These are phyloP conservation scores for Oegoconia quadripuncta DNA, from an alignment of 2,888 invertebrate genomes.

Conservation along the genomic window DNA sequence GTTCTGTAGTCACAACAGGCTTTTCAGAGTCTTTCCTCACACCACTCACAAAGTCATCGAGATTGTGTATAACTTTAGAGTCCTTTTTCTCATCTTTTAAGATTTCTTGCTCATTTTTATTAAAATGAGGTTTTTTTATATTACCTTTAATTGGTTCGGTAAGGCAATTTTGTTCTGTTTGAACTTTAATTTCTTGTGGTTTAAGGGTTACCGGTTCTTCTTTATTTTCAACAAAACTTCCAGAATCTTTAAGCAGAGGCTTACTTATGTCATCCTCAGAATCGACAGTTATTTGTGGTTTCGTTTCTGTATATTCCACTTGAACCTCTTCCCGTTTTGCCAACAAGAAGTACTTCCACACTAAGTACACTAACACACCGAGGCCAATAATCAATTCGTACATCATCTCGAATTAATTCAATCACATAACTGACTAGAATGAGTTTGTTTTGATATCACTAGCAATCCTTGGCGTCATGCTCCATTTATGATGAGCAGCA, in stretches of 20 bases:
- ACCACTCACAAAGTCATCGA: too few relatives aligned
- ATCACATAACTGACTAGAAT: conserved; percentile 60
- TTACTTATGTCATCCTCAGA: background rate
- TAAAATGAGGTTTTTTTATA: too few relatives aligned
- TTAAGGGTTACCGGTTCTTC: background rate
- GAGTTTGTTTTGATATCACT: conserved; percentile 33
- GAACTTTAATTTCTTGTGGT: background rate
- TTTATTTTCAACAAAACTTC: background rate
- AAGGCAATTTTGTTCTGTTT: too few relatives aligned
- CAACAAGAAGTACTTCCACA: conserved; percentile 56
- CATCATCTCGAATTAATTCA: conserved; percentile 55
- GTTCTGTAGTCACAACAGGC: background rate
- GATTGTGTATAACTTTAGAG: too few relatives aligned
- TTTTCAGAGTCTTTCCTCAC: too few relatives aligned
- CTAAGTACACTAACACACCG: conserved; percentile 48
- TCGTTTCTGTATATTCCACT: background rate
- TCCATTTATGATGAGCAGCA: conserved; percentile 46
- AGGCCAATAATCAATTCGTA: conserved; percentile 60
- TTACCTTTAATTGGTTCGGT: too few relatives aligned
- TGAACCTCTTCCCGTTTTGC: conserved; percentile 19
- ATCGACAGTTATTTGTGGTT: background rate
- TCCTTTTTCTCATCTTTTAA: too few relatives aligned
- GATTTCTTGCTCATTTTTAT: too few relatives aligned
- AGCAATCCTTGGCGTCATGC: conserved; percentile 43
- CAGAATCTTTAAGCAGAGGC: background rate